Percentiles rank a stretch among this genome's conserved stretches.
These are phyloP conservation scores for Neolamprologus ventralis DNA, from an alignment of 2,113 vertebrate genomes.

Conservation along the genomic window DNA sequence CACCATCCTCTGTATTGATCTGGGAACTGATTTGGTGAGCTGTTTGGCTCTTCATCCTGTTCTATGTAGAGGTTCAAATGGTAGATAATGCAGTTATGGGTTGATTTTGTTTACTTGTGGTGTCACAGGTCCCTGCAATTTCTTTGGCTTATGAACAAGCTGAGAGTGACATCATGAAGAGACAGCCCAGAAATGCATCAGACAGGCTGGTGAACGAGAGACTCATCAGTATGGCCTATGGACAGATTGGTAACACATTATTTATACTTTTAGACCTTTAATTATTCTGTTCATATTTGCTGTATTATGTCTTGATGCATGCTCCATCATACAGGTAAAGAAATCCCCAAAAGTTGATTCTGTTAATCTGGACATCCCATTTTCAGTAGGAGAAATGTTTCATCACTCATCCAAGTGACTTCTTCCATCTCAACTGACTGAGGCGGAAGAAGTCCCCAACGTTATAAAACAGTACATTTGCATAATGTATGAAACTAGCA, in stretches of 20 bases:
- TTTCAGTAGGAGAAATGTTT: neutral
- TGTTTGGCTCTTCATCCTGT: neutral
- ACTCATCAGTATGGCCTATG: constrained; percentile 93
- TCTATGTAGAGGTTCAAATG: neutral
- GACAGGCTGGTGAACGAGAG: neutral
- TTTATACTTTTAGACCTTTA: neutral
- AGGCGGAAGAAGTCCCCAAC: neutral
- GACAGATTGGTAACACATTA: constrained; percentile 78
- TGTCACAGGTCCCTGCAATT: constrained; percentile 85
- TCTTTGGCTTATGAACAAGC: constrained; percentile 90
- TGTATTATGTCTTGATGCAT: neutral
- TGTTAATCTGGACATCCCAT: accelerated
- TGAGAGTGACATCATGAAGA: constrained; percentile 87
- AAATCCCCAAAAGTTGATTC: neutral
- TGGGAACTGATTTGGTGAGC: constrained; percentile 93
- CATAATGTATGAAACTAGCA: neutral
- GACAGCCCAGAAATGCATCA: neutral
- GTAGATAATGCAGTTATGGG: neutral
- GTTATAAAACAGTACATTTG: neutral
- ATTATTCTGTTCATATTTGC: neutral
- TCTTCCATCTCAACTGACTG: neutral
- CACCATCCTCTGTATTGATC: constrained; percentile 93
- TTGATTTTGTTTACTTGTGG: neutral
- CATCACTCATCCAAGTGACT: neutral
- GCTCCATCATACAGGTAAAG: neutral